Evolutionary conservation across 1,140 invertebrate genomes (phyloP), one percentile per base, ranked within the genome.

Genomic region (Aphelenchoides avenae): DNA sequence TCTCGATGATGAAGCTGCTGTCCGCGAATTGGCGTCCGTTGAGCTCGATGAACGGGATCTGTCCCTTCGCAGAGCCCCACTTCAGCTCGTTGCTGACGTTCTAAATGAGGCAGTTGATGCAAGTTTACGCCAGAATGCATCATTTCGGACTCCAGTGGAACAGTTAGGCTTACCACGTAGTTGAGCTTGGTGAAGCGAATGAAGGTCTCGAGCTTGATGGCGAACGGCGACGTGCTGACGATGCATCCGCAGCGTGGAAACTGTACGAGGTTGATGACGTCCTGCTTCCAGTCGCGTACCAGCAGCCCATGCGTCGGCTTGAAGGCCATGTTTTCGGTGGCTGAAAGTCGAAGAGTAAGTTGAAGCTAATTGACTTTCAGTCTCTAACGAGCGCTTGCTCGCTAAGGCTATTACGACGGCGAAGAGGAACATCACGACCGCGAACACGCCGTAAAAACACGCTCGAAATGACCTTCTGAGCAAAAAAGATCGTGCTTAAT

Each of bases 151-250:
- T 0, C 27, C 1, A 34, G n/a, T 20, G 15, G 24, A 52, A 6
- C 15, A 41, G 40, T 34, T 31, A 47, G 9, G 0, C 39, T 50
- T 18, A 55, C 42, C 18, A 36, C 48, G 31, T 64, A 62, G 26
- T 29, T 36, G 9, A 62, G 30, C 18, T 40, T 33, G 29, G 60
- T 63, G 66, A 92, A 83, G 75, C 90, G 83, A 52, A 94, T 82
- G 88, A 88, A 93, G 70, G 89, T 91, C 82, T 94, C 90, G 57
- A 92, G 87, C 84, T 92, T 92, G 69, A 93, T 84, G 80, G 89
- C 91, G 79, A 88, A 92, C 11, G 89, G 87, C 52, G 88, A 91
- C 52, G 89, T 80, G 31, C 88, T 90, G 24, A 89, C 89, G 71
- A 92, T 81, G 65, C 88, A 82, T 43, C 88, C 87, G 9, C 67